Conservation (phyloP, 2,797 vertebrate genomes). For the Acrocephalus scirpaceus region DNA sequence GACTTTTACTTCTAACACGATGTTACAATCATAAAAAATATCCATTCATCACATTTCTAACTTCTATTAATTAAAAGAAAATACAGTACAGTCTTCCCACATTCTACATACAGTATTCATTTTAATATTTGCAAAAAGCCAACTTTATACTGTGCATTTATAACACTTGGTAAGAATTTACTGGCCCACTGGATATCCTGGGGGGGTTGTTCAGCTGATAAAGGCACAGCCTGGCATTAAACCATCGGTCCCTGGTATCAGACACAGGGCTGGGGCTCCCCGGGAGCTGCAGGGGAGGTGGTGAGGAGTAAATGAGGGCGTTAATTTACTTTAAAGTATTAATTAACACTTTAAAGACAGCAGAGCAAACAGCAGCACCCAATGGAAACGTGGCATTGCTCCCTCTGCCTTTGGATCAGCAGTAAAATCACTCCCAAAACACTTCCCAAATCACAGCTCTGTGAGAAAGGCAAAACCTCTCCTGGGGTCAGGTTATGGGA, state of each 20-base stretch:
- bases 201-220: background rate
- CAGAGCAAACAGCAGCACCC: background rate
- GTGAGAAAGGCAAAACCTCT: accelerated
- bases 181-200: background rate
- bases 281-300: constrained; percentile 4
- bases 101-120: no score
- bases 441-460: background rate
- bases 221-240: background rate
- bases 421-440: background rate
- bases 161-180: background rate
- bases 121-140: no score
- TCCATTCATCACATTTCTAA: no score
- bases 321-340: background rate
- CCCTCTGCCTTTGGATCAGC: background rate
- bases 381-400: background rate
- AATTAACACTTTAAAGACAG: constrained; percentile 31
- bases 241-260: constrained; percentile 9
- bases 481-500: background rate
- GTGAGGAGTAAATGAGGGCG: background rate
- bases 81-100: no score
- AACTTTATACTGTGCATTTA: no score
- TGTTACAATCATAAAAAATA: no score
- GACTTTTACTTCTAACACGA: no score
- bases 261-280: constrained; percentile 18
- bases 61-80: no score